Evolutionary conservation across 2,797 vertebrate genomes (phyloP).

Genomic region (Sebastes umbrosus): DNA sequence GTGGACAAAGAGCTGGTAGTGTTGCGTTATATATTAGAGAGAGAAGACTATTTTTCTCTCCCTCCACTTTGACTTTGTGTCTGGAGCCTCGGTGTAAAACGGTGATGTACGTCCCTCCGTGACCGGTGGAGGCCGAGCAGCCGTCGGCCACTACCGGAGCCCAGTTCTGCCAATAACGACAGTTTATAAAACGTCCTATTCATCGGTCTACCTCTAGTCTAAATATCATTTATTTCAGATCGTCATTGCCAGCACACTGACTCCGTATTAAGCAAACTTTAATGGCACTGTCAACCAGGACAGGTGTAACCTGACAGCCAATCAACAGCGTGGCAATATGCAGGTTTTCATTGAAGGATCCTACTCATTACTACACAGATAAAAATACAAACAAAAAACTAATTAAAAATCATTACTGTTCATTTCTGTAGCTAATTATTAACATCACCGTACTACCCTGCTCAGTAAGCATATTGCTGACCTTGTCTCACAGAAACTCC

Average conservation of each 20-base stretch:
- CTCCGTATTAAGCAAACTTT: not conserved
- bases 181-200: no score
- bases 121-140: no score
- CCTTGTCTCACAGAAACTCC: not conserved
- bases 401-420: conserved; percentile 3
- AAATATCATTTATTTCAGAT: conserved; percentile 2
- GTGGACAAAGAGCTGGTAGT: no score
- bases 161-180: no score
- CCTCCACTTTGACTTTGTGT: no score
- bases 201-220: no score
- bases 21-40: no score
- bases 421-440: conserved; percentile 2
- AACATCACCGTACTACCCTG: not conserved
- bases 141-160: no score
- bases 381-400: not conserved
- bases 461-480: not conserved
- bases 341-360: conserved; percentile 6
- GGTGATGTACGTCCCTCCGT: no score
- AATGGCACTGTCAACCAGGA: conserved; percentile 3
- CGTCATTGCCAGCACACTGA: not conserved
- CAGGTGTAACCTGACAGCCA: not conserved
- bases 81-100: no score
- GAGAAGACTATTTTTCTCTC: no score
- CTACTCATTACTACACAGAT: not conserved
- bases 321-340: not conserved